Evolutionary conservation across 2,888 invertebrate species (phyloP).

Genomic region (Hoplodrina ambigua): DNA sequence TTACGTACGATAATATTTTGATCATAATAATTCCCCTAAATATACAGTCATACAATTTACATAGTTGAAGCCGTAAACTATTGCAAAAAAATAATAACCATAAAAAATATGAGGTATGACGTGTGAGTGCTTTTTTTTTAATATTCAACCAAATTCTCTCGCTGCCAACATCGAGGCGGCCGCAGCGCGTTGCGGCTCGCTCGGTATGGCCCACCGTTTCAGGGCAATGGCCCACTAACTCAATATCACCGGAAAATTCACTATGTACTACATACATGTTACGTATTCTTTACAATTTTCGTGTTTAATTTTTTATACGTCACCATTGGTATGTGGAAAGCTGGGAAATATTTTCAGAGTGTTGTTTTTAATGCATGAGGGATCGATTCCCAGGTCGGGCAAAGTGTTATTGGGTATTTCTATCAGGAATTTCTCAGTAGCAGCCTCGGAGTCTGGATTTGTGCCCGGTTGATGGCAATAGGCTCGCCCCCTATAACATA

Average conservation of each 20-base stretch:
- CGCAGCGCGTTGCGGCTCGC: slow-evolving; percentile 62
- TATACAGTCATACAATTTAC: too few species aligned
- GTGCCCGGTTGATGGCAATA: too few species aligned
- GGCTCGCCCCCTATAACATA: too few species aligned
- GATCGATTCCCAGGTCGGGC: too few species aligned
- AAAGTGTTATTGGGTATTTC: too few species aligned
- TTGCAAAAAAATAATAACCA: too few species aligned
- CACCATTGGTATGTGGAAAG: slow-evolving; percentile 14
- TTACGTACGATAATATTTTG: too few species aligned
- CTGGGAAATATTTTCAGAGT: background rate
- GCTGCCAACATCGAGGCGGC: slow-evolving; percentile 52
- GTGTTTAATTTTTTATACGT: slow-evolving; percentile 33
- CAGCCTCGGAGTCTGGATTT: too few species aligned
- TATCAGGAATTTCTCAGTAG: too few species aligned
- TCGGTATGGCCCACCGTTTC: slow-evolving; percentile 69
- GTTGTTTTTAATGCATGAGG: background rate
- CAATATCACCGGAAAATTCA: slow-evolving; percentile 84
- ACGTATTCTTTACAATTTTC: slow-evolving; percentile 55
- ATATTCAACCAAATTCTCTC: slow-evolving; percentile 20
- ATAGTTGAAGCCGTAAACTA: too few species aligned
- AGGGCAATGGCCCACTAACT: slow-evolving; percentile 78
- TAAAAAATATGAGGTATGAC: background rate
- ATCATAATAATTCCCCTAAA: too few species aligned
- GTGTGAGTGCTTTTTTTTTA: slow-evolving; percentile 21
- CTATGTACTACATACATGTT: slow-evolving; percentile 68